These are phyloP conservation scores for Bombus confusus DNA, from an alignment of 1,140 invertebrate species.

Conservation along the genomic window DNA sequence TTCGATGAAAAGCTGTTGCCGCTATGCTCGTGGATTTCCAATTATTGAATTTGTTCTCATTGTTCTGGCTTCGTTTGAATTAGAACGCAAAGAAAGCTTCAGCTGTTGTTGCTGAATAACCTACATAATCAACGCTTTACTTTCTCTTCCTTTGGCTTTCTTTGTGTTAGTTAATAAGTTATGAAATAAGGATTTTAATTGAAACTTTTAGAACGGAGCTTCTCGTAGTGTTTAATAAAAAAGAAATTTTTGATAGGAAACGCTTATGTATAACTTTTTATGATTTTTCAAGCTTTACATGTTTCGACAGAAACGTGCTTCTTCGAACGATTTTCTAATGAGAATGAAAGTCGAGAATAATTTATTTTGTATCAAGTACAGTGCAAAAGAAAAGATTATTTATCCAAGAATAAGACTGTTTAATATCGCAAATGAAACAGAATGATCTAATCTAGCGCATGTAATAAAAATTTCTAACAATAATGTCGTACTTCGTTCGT, in stretches of 20 bases:
- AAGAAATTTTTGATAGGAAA: accelerated
- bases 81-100: not conserved
- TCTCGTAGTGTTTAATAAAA: not conserved
- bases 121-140: not conserved
- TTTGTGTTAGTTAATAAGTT: not conserved
- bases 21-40: not conserved
- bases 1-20: not conserved
- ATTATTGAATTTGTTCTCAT: not conserved
- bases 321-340: no score
- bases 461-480: no score
- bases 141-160: not conserved
- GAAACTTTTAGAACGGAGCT: not conserved
- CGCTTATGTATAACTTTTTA: no score
- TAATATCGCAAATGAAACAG: no score
- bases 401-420: no score
- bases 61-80: not conserved
- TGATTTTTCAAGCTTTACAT: no score
- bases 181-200: not conserved
- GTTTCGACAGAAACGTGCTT: no score
- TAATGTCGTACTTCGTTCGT: no score
- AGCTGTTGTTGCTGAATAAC: not conserved
- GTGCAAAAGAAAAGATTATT: no score
- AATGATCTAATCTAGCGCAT: no score
- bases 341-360: no score
- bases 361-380: no score